Percentiles rank a stretch among this genome's conserved stretches.
phyloP scores from a whole-genome alignment of 2,113 vertebrate species.

The Stercorarius parasiticus region DNA sequence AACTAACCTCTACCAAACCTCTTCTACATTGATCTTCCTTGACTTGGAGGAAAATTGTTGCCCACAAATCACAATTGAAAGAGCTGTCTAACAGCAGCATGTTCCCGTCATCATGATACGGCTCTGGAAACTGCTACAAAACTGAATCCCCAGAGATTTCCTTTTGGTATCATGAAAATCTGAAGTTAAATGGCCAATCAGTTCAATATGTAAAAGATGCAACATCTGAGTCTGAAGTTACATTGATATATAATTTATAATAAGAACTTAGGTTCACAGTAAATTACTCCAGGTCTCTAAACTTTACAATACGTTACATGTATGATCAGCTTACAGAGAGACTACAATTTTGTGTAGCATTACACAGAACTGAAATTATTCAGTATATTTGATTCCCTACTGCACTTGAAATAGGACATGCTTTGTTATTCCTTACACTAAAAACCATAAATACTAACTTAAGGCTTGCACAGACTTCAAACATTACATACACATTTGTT shows the following conservation, averaged over 20 bases:
- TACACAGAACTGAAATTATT: neutral
- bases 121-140: neutral
- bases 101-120: neutral
- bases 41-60: neutral
- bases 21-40: neutral
- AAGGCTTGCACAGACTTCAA: neutral
- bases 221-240: neutral
- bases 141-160: neutral
- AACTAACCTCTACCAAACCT: neutral
- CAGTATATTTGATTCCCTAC: neutral
- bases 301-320: neutral
- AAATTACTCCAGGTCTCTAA: neutral
- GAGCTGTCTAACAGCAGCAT: neutral
- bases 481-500: neutral
- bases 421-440: neutral
- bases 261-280: neutral
- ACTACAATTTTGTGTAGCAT: neutral
- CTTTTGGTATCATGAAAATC: fast-evolving
- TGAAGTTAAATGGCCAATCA: neutral
- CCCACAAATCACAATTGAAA: neutral
- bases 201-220: neutral
- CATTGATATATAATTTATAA: neutral
- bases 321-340: neutral
- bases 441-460: neutral
- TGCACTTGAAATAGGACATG: neutral